Evolutionary conservation across 1,140 invertebrate genomes (phyloP), one percentile per base, ranked within the genome.

Genomic region (Tribolium madens): DNA sequence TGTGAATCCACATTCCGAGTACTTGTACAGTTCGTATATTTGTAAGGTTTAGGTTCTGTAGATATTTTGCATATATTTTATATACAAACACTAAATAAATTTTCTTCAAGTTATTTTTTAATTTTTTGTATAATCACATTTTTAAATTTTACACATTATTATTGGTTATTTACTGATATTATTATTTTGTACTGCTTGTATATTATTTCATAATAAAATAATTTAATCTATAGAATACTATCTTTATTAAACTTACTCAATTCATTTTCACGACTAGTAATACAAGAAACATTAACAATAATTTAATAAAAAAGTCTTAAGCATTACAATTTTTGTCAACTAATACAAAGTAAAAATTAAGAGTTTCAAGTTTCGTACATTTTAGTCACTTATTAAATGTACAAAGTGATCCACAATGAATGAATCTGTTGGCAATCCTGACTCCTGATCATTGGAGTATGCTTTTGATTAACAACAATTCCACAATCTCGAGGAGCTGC

Each of bases 121-220:
- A 73, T 17, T 14, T 9, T 68, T 10, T 68, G 36, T 60, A 48
- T 47, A 73, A 73, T 33, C 48, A 36, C 33, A 33, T 73, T 36
- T 42, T 75, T 75, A 68, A 75, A 47, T 75, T 21, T 31, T 57
- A 53, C 12, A 12, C 31, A 36, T n/a, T 53, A 42, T 57, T 53
- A 72, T 52, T 72, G 47, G 70, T 72, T 72, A 72, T 46, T 71
- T 36, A 72, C 42, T 72, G 70, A 72, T 72, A 72, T 72, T 72
- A 52, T 50, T 53, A 72, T 72, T 72, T 72, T 72, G 50, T 72
- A 48, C 47, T 33, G 70, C 50, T 72, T 72, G 50, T 72, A 72
- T 72, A 72, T 71, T 71, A 71, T 72, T 72, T 72, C 70, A 26
- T 72, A 72, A 72, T 72, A 72, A 72, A 72, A 72, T 31, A 42